A percentile compares a stretch with the other conserved stretches of the same genome.
Evolutionary conservation across 2,888 invertebrate species (phyloP).

Genomic region (Synergus itoensis): DNA sequence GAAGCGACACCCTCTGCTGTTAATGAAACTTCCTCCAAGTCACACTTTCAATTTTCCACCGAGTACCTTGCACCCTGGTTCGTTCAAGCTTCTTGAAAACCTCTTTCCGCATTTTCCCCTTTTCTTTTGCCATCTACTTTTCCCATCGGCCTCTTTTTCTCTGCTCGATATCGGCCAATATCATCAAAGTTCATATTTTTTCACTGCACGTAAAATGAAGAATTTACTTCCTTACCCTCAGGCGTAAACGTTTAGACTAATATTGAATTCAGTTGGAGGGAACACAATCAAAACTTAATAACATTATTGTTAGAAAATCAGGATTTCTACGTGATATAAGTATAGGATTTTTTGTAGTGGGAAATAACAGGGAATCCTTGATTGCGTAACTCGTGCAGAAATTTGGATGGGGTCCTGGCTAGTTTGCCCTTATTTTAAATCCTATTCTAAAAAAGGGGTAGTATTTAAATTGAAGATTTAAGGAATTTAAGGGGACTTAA

Average conservation of each 20-base stretch:
- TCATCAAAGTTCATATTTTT: background rate
- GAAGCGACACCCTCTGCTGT: conserved; percentile 66
- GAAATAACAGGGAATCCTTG: too few relatives aligned
- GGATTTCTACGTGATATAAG: too few relatives aligned
- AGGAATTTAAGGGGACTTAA: too few relatives aligned
- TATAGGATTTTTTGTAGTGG: too few relatives aligned
- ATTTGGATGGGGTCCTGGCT: too few relatives aligned
- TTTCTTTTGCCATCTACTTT: background rate
- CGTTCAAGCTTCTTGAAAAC: conserved; percentile 9
- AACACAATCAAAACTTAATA: background rate
- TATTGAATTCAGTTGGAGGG: background rate
- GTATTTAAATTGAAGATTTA: too few relatives aligned
- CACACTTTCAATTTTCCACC: conserved; percentile 73
- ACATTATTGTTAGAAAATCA: background rate
- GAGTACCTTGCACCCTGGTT: conserved; percentile 42
- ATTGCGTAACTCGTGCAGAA: too few relatives aligned
- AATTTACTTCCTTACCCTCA: background rate
- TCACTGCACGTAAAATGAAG: background rate
- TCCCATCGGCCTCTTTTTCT: background rate
- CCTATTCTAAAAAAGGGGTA: too few relatives aligned
- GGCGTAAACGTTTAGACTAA: background rate
- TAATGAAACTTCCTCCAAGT: conserved; percentile 73
- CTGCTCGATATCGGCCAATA: background rate
- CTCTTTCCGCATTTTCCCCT: background rate
- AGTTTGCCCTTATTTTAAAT: too few relatives aligned